These are phyloP conservation scores for Acanthosepion lycidas DNA, from an alignment of 2,888 invertebrate species.

Conservation along the genomic window DNA sequence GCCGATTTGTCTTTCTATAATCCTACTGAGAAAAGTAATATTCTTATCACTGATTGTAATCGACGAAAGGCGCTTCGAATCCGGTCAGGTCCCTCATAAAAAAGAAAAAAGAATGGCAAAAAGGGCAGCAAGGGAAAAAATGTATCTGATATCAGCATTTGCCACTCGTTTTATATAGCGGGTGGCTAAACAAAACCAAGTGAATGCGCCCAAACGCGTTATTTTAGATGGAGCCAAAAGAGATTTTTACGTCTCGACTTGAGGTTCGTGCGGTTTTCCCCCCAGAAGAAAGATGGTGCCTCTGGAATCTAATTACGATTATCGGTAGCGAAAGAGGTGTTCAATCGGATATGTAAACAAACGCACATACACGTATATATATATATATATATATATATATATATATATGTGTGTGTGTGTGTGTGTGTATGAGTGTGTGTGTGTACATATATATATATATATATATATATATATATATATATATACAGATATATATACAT, in stretches of 20 bases:
- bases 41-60: not conserved
- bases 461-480: too few species aligned
- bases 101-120: not conserved
- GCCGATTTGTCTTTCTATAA: not conserved
- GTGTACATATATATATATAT: not conserved
- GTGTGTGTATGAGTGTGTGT: not conserved
- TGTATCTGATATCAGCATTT: not conserved
- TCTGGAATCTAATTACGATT: not conserved
- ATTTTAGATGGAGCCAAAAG: not conserved
- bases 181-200: not conserved
- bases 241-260: not conserved
- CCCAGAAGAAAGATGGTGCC: not conserved
- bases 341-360: not conserved
- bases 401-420: not conserved
- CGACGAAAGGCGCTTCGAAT: not conserved
- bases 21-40: not conserved
- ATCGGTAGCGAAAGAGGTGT: conserved; percentile 4
- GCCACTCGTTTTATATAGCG: not conserved
- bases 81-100: not conserved
- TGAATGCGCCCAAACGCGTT: not conserved
- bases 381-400: too few species aligned
- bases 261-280: not conserved
- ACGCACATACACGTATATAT: not conserved
- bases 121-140: not conserved
- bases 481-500: not conserved